Evolutionary conservation across 1,140 invertebrate species (phyloP).

Genomic region (Ephestia elutella): DNA sequence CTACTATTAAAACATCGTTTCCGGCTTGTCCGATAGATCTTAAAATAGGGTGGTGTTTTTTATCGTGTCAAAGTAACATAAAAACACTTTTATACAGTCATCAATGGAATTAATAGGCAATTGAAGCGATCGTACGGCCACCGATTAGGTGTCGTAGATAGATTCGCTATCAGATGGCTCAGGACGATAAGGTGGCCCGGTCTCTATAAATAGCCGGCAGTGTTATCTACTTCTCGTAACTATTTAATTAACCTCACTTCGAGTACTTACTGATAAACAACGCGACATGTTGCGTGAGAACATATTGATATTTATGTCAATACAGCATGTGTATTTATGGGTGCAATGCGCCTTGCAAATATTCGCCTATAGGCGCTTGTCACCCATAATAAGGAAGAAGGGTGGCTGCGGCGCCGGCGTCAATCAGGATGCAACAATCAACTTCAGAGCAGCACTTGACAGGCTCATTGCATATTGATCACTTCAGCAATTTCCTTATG

Average conservation of each 20-base stretch:
- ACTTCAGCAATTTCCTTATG: neutral
- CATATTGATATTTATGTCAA: conserved; percentile 46
- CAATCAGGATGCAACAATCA: conserved; percentile 36
- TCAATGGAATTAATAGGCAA: conserved; percentile 4
- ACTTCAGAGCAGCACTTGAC: neutral
- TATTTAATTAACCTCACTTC: conserved; percentile 65
- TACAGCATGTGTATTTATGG: conserved; percentile 1
- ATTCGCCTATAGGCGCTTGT: conserved; percentile 17
- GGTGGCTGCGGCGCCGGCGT: conserved; percentile 31
- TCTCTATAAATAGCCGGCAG: conserved; percentile 56
- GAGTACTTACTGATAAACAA: conserved; percentile 55
- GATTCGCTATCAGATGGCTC: conserved; percentile 53
- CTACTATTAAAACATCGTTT: too few relatives aligned
- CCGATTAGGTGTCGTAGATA: conserved; percentile 32
- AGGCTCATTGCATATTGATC: conserved; percentile 2
- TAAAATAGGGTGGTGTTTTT: neutral
- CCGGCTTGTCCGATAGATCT: too few relatives aligned
- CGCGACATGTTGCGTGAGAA: conserved; percentile 57
- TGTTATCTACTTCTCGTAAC: conserved; percentile 56
- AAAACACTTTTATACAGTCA: conserved; percentile 1
- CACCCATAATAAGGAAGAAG: conserved; percentile 41
- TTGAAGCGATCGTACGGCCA: neutral
- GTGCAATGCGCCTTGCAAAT: neutral
- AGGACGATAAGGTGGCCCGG: conserved; percentile 51
- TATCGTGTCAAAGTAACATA: conserved; percentile 19